Evolutionary conservation across 2,113 vertebrate species (phyloP).

Genomic region (Ictidomys tridecemlineatus): DNA sequence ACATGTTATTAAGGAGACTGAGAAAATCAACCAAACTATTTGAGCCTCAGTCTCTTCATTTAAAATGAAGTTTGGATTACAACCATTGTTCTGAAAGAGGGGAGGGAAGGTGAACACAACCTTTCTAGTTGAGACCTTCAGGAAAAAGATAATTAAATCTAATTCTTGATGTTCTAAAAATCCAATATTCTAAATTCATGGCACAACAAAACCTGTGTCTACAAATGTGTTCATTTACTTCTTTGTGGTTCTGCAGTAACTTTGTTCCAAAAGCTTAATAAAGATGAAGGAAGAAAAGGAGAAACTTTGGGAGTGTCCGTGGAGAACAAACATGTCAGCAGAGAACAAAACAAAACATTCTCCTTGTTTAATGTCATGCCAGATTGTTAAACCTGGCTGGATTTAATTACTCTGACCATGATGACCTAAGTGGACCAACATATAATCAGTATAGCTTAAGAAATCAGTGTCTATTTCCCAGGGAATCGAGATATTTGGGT

Average conservation of each 20-base stretch:
- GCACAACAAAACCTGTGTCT: background rate
- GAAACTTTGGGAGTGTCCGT: background rate
- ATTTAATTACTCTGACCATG: constrained; percentile 46
- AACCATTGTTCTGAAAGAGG: background rate
- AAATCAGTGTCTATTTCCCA: constrained; percentile 1
- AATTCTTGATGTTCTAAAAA: background rate
- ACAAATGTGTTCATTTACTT: background rate
- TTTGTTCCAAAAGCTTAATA: background rate
- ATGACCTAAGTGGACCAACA: background rate
- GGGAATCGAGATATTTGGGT: background rate
- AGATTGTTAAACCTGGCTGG: background rate
- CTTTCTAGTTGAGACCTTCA: background rate
- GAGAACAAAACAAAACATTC: background rate
- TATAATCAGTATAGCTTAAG: constrained; percentile 16
- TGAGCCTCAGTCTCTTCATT: background rate
- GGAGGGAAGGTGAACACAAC: background rate
- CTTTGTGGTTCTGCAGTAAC: background rate
- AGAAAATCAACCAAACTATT: background rate
- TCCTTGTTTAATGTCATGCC: background rate
- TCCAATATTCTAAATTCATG: background rate
- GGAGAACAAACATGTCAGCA: background rate
- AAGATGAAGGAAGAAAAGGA: background rate
- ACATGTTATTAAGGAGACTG: background rate
- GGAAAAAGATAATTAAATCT: background rate
- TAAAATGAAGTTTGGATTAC: background rate